phyloP scores from a whole-genome alignment of 1,140 invertebrate species.

The Gonatopus flavifemur region DNA sequence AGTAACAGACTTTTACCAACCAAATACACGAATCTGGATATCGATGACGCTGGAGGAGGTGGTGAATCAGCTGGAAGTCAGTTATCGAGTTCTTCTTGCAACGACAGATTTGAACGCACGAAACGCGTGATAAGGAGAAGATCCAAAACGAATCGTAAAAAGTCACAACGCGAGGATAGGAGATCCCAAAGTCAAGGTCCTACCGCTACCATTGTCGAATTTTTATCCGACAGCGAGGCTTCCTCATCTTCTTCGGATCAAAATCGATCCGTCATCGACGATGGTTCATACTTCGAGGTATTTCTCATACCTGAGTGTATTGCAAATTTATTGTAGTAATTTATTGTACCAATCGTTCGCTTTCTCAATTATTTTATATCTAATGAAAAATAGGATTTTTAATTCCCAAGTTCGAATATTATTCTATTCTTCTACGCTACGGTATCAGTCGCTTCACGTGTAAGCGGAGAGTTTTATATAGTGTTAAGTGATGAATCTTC shows the following conservation, averaged over 20 bases:
- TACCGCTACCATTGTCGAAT: constrained; percentile 25
- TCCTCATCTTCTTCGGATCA: no score
- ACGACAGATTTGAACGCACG: constrained; percentile 21
- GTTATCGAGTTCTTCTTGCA: constrained; percentile 27
- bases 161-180: constrained; percentile 18
- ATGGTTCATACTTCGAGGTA: constrained; percentile 59
- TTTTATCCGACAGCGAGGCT: constrained; percentile 51
- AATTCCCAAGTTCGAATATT: no score
- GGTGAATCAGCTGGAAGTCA: constrained; percentile 29
- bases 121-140: constrained; percentile 18
- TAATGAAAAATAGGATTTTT: no score
- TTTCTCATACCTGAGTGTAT: not conserved
- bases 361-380: no score
- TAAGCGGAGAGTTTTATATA: no score
- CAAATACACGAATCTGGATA: no score
- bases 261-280: constrained; percentile 47
- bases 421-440: no score
- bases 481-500: no score
- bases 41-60: constrained; percentile 41
- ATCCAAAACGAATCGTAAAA: not conserved
- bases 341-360: no score
- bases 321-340: no score
- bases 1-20: constrained; percentile 32
- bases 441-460: no score
- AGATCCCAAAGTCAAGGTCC: constrained; percentile 24